These are phyloP conservation scores for Gopherus evgoodei DNA, from an alignment of 2,113 vertebrate genomes.

Conservation along the genomic window DNA sequence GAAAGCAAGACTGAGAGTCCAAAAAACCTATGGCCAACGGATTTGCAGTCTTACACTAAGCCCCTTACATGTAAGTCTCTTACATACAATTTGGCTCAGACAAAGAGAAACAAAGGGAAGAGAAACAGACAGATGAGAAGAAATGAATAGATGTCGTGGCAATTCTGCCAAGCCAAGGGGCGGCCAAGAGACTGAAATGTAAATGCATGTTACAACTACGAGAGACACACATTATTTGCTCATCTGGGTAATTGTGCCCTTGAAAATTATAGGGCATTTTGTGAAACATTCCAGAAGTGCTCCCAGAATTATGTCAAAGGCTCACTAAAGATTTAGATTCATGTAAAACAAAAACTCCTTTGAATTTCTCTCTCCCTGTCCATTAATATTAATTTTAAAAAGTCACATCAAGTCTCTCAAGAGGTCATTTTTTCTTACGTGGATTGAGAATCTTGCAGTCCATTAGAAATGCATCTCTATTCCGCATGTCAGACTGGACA, in stretches of 20 bases:
- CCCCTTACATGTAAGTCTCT: background rate
- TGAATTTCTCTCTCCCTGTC: background rate
- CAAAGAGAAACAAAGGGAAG: background rate
- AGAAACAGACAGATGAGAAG: background rate
- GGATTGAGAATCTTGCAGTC: background rate
- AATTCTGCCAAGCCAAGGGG: background rate
- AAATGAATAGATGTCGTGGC: background rate
- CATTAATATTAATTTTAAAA: constrained; percentile 25
- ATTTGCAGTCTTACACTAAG: background rate
- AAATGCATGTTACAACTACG: background rate
- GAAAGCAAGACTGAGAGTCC: background rate
- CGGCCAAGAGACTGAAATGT: background rate
- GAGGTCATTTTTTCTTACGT: background rate
- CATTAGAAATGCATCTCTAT: constrained; percentile 6
- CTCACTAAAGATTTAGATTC: constrained; percentile 2
- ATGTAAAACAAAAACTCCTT: constrained; percentile 13
- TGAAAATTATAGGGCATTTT: background rate
- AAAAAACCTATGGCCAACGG: background rate
- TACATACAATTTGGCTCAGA: background rate
- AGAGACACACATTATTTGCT: background rate
- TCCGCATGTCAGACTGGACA: constrained; percentile 36
- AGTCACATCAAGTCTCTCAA: background rate
- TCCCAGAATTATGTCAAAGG: constrained; percentile 6
- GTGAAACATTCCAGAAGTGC: background rate
- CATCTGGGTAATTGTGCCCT: background rate